A percentile compares a stretch with the other conserved stretches of the same genome.
These are phyloP conservation scores for Acrocephalus kingi DNA, from an alignment of 2,113 vertebrate species.

Conservation along the genomic window DNA sequence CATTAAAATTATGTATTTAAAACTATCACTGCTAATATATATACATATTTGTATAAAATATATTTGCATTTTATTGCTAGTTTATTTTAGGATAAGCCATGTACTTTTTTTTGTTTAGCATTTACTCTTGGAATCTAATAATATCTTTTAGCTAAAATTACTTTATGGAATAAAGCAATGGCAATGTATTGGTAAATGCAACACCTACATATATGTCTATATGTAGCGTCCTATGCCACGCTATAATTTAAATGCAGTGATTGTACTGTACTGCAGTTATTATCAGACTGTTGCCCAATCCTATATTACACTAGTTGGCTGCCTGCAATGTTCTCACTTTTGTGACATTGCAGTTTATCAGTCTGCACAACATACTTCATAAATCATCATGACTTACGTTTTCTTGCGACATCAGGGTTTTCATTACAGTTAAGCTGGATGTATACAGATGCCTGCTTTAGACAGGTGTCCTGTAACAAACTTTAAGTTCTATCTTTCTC, in stretches of 20 bases:
- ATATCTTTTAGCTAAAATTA: not conserved
- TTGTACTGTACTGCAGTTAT: not conserved
- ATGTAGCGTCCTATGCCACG: not conserved
- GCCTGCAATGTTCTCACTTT: not conserved
- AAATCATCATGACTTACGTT: not conserved
- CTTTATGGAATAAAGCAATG: not conserved
- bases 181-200: not conserved
- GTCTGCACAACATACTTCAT: not conserved
- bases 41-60: not conserved
- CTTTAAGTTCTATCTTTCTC: not conserved
- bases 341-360: not conserved
- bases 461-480: not conserved
- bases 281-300: not conserved
- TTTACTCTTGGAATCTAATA: not conserved
- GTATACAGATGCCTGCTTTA: not conserved
- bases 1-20: not conserved
- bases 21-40: not conserved
- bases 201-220: not conserved
- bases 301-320: not conserved
- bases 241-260: not conserved
- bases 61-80: not conserved
- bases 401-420: not conserved
- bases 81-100: not conserved
- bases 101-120: not conserved
- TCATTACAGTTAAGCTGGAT: not conserved